Evolutionary conservation across 2,888 invertebrate genomes (phyloP), one percentile per base, ranked within the genome.

Genomic region (Pteria penguin): DNA sequence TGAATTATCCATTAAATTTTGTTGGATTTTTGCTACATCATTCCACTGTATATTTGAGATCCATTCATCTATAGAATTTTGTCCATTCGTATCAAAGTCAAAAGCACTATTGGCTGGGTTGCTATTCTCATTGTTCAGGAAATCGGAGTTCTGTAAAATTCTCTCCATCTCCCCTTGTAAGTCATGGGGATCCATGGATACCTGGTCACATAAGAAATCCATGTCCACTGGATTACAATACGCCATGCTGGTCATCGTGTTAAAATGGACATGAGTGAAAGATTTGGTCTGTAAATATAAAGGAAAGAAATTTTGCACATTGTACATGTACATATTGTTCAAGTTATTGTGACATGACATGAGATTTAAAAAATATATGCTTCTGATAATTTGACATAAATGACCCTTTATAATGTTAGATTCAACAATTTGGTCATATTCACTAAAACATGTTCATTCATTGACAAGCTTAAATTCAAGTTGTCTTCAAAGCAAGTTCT

Each of bases 1-100:
- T 11, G 84, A 82, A n/a, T 81, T 82, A 69, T 85, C 83, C 36
- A 84, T 73, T 45, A 84, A 78, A 78, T 81, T 83, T 52, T 87
- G 84, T 26, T 84, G 82, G 18, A 86, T 77, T 78, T 84, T 84
- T 2, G 82, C 73, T 4, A 83, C 72, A 70, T 86, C 86, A 72
- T 80, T 83, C 80, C 86, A 87, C 75, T 86, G 86, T 31, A 84
- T 72, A 36, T 74, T 79, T 63, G 27, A 75, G 52, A 62, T 86
- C 86, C 45, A 87, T 70, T 87, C 87, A 85, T 77, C 76, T 27
- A 77, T 73, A 22, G 69, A 63, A 68, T 32, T n/a, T 65, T 65
- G 72, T 27, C 65, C 67, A 29, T 62, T 69, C n/a, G 68, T 60
- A 33, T 72, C 72, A 24, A 68, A 69, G 66, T 72, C 72, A 58